A percentile compares a stretch with the other conserved stretches of the same genome.
phyloP scores from a whole-genome alignment of 2,113 vertebrate species.

The Protobothrops mucrosquamatus region DNA sequence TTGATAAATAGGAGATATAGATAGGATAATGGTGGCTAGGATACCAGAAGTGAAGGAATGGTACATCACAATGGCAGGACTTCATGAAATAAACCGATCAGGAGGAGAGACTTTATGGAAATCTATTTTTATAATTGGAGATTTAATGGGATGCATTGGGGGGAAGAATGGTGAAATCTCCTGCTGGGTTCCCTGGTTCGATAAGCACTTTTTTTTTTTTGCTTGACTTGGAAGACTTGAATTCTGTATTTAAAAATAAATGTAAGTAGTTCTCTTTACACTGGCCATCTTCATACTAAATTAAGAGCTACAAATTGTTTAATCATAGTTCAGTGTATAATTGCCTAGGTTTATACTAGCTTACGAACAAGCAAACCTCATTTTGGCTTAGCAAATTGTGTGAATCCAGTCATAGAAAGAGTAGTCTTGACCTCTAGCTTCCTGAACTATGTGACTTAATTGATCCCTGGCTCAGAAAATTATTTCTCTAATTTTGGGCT shows the following conservation, averaged over 20 bases:
- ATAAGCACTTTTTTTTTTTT: background rate
- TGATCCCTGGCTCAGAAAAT: background rate
- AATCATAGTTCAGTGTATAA: background rate
- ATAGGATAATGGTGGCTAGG: background rate
- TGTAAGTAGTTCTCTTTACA: background rate
- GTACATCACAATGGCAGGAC: background rate
- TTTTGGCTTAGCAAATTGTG: background rate
- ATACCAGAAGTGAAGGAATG: background rate
- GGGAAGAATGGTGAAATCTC: background rate
- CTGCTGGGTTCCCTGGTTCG: background rate
- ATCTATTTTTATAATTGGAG: background rate
- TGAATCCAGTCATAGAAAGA: background rate
- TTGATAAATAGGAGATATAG: background rate
- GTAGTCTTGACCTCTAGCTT: background rate
- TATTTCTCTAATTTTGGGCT: background rate
- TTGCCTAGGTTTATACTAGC: background rate
- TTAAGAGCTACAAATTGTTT: background rate
- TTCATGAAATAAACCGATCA: background rate
- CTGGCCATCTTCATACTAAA: background rate
- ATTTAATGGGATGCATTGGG: background rate
- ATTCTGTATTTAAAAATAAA: background rate
- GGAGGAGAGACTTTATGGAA: background rate
- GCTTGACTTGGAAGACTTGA: background rate
- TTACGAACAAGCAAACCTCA: background rate
- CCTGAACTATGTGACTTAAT: background rate